Evolutionary conservation across 2,888 invertebrate species (phyloP).

Genomic region (Masnerella sp.): DNA sequence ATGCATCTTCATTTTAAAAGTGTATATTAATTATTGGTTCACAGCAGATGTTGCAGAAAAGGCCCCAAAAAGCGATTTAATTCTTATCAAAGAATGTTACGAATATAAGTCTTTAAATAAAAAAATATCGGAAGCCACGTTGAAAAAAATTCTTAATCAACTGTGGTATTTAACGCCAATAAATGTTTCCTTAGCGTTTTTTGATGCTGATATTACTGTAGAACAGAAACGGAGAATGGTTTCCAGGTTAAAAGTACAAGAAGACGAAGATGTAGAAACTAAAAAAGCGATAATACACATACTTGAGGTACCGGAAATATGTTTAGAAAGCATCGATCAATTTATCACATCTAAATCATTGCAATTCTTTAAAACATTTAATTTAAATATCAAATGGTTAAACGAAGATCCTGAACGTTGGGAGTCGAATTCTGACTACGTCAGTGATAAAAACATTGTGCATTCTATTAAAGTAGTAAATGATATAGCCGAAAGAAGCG

Average conservation of each 20-base stretch:
- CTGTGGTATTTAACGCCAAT: constrained; percentile 16
- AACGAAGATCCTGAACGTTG: constrained; percentile 14
- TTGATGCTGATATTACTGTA: constrained; percentile 14
- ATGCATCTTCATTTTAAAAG: constrained; percentile 21
- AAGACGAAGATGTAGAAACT: constrained; percentile 5
- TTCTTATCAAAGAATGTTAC: constrained; percentile 5
- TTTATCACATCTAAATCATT: constrained; percentile 15
- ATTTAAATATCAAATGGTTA: constrained; percentile 16
- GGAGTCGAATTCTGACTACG: constrained; percentile 18
- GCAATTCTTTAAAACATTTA: constrained; percentile 5
- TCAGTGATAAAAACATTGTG: constrained; percentile 15
- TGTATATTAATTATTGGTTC: constrained; percentile 19
- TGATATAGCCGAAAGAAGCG: constrained; percentile 28
- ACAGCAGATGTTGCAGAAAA: constrained; percentile 15
- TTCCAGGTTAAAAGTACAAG: background rate
- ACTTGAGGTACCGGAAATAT: constrained; percentile 7
- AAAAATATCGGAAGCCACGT: constrained; percentile 5
- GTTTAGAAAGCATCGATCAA: constrained; percentile 2
- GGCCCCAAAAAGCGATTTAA: constrained; percentile 8
- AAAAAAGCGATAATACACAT: constrained; percentile 9
- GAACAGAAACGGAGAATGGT: constrained; percentile 18
- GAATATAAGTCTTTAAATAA: constrained; percentile 5
- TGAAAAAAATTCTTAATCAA: constrained; percentile 16
- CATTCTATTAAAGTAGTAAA: constrained; percentile 23
- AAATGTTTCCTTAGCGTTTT: constrained; percentile 11